Percentiles rank a stretch among this genome's conserved stretches.
Evolutionary conservation across 2,113 vertebrate species (phyloP).

Genomic region (Pampusana beccarii): DNA sequence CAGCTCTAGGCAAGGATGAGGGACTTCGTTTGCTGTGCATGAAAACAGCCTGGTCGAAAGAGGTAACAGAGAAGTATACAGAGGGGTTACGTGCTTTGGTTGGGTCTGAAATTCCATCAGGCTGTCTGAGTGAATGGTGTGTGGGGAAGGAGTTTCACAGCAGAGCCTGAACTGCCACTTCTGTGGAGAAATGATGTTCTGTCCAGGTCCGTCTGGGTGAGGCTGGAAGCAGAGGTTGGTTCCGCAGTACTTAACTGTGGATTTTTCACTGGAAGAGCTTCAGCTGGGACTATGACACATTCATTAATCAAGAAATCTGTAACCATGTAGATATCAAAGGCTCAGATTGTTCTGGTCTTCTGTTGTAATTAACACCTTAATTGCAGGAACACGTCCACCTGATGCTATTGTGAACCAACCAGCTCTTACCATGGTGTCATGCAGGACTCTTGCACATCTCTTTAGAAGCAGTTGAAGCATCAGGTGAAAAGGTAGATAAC

Average conservation of each 20-base stretch:
- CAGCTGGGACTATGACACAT: not conserved
- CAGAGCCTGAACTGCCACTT: not conserved
- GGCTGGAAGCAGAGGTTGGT: not conserved
- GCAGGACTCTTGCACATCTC: not conserved
- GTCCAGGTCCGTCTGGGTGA: not conserved
- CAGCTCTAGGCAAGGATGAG: not conserved
- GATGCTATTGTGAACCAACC: not conserved
- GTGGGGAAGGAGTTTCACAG: not conserved
- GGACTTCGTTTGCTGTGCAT: not conserved
- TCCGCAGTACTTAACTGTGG: not conserved
- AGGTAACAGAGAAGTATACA: not conserved
- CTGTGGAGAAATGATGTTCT: not conserved
- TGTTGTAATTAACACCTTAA: not conserved
- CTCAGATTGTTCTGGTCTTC: not conserved
- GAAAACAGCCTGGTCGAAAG: not conserved
- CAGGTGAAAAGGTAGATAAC: not conserved
- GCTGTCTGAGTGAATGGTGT: not conserved
- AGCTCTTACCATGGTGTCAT: accelerated
- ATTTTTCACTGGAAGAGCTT: not conserved
- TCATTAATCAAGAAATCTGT: not conserved
- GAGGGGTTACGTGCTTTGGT: not conserved
- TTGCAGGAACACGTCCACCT: accelerated
- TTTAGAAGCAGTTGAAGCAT: not conserved
- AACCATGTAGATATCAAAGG: not conserved
- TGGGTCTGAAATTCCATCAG: not conserved